Percentiles rank a stretch among this genome's conserved stretches.
Conservation (phyloP, 2,113 vertebrate species). For the Siniperca chuatsi region DNA sequence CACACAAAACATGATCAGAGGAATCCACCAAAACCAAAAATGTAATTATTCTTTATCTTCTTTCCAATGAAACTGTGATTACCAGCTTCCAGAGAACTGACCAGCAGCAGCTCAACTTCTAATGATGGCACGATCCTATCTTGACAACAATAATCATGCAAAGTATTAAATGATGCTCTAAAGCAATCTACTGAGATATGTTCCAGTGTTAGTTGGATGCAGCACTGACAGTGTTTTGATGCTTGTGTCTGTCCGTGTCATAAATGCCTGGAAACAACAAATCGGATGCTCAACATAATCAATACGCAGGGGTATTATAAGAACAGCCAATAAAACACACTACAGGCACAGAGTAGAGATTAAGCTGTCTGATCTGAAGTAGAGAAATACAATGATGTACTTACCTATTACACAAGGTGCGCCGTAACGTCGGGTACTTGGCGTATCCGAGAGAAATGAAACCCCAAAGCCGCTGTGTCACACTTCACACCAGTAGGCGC, state of each 20-base stretch:
- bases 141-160: background rate
- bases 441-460: slow-evolving; percentile 72
- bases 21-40: background rate
- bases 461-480: slow-evolving; percentile 62
- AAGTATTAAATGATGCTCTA: background rate
- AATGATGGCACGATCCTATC: background rate
- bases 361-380: slow-evolving; percentile 14
- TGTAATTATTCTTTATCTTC: background rate
- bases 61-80: background rate
- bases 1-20: background rate
- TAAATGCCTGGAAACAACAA: slow-evolving; percentile 18
- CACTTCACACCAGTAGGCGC: slow-evolving; percentile 72
- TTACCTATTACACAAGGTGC: slow-evolving; percentile 79
- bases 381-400: slow-evolving; percentile 42
- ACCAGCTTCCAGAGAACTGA: background rate
- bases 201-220: slow-evolving; percentile 31
- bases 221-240: slow-evolving; percentile 34
- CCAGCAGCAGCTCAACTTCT: slow-evolving; percentile 19
- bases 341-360: background rate
- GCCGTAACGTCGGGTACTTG: slow-evolving; percentile 73
- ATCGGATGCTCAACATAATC: slow-evolving; percentile 31
- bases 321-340: slow-evolving; percentile 4
- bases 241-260: background rate
- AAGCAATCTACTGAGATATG: background rate
- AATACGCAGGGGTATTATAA: background rate